These are phyloP conservation scores for Lacerta viridis DNA, from an alignment of 2,797 vertebrate genomes.

Conservation along the genomic window DNA sequence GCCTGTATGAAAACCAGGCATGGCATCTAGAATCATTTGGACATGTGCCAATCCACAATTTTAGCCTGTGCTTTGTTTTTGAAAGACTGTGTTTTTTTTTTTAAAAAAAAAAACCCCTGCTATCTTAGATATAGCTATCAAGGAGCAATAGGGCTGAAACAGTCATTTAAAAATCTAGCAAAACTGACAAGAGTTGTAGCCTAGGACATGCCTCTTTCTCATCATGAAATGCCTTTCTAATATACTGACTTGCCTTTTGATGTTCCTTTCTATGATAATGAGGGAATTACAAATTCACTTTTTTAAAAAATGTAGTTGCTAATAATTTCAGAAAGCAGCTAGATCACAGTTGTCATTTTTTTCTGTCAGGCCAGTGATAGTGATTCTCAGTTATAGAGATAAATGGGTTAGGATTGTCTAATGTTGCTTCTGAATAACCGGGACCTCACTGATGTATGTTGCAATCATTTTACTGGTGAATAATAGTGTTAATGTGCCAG, in stretches of 20 bases:
- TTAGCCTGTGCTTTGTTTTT: not conserved
- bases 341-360: not conserved
- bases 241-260: not conserved
- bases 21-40: not conserved
- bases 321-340: not conserved
- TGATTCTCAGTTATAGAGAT: not conserved
- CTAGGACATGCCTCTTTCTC: not conserved
- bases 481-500: not conserved
- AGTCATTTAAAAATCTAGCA: not conserved
- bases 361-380: not conserved
- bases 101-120: not conserved
- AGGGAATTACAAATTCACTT: not conserved
- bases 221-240: not conserved
- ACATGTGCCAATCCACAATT: not conserved
- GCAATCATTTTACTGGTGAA: not conserved
- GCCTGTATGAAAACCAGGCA: not conserved
- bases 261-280: not conserved
- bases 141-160: not conserved
- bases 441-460: not conserved
- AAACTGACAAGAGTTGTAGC: not conserved
- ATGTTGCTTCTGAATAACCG: constrained; percentile 2
- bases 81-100: not conserved
- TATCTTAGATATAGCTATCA: not conserved
- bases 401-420: not conserved
- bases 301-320: not conserved